These are phyloP conservation scores for Bolinopsis microptera DNA, from an alignment of 37 sponge, comb jelly and placozoan genomes.

Conservation along the genomic window DNA sequence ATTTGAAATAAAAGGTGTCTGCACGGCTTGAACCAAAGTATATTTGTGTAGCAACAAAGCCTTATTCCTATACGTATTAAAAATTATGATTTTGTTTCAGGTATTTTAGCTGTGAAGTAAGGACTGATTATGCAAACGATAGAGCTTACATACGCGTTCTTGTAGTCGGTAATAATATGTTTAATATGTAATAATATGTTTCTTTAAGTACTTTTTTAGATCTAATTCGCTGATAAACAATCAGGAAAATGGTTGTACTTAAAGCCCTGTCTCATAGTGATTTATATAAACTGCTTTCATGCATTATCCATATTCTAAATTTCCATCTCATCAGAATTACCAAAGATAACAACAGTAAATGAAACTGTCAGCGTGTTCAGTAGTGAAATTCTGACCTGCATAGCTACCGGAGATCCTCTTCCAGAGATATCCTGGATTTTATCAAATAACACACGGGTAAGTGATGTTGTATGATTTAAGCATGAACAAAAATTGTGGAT, in stretches of 20 bases:
- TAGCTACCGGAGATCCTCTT: not conserved
- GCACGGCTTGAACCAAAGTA: too few relatives aligned
- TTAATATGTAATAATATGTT: not conserved
- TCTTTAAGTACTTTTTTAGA: not conserved
- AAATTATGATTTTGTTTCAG: too few relatives aligned
- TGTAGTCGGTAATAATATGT: slow-evolving; percentile 52
- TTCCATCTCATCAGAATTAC: slow-evolving; percentile 1
- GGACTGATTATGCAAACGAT: slow-evolving; percentile 50
- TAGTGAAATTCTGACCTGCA: not conserved
- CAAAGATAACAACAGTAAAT: not conserved
- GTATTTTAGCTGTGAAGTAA: slow-evolving; percentile 58
- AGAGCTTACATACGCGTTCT: slow-evolving; percentile 30
- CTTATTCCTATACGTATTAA: too few relatives aligned
- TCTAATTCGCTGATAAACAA: not conserved
- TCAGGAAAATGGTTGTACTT: too few relatives aligned
- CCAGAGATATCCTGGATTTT: not conserved
- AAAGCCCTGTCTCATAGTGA: too few relatives aligned
- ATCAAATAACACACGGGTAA: not conserved
- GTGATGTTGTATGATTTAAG: too few relatives aligned
- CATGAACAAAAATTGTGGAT: too few relatives aligned
- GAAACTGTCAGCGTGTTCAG: not conserved
- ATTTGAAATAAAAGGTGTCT: too few relatives aligned
- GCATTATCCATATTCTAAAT: too few relatives aligned
- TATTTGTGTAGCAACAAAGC: too few relatives aligned
- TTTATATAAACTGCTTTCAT: too few relatives aligned